Conservation (phyloP, 2,888 invertebrate genomes). For the Eudemis profundana region DNA sequence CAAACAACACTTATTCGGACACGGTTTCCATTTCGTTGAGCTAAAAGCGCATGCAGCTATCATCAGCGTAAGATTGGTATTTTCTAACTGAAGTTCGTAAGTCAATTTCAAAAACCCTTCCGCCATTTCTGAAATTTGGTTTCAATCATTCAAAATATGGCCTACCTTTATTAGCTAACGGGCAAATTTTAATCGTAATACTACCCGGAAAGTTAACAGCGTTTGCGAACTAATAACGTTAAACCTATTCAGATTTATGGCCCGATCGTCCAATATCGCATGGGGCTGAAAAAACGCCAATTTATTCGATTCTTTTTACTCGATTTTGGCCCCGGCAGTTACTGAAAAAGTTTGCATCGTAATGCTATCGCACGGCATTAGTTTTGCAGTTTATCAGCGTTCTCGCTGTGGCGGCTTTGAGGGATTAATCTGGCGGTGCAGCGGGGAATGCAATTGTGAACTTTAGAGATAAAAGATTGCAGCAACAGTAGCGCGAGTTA, state of each 20-base stretch:
- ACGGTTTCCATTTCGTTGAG: background rate
- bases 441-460: constrained; percentile 66
- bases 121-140: background rate
- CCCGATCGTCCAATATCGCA: constrained; percentile 69
- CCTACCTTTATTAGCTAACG: background rate
- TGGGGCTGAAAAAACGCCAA: constrained; percentile 68
- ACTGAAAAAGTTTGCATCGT: constrained; percentile 83
- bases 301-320: constrained; percentile 77
- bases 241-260: constrained; percentile 73
- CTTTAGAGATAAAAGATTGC: constrained; percentile 51
- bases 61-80: background rate
- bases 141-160: background rate
- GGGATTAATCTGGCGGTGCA: constrained; percentile 76
- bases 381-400: constrained; percentile 80
- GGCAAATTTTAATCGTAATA: constrained; percentile 28
- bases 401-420: constrained; percentile 78
- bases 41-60: no score
- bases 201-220: constrained; percentile 24
- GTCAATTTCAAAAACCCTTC: background rate
- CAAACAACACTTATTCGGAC: background rate
- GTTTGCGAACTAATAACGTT: constrained; percentile 52
- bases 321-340: constrained; percentile 74
- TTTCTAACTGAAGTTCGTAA: background rate
- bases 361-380: constrained; percentile 82
- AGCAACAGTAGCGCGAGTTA: constrained; percentile 56